phyloP scores from a whole-genome alignment of 1,140 invertebrate genomes.

The Dryas iulia region DNA sequence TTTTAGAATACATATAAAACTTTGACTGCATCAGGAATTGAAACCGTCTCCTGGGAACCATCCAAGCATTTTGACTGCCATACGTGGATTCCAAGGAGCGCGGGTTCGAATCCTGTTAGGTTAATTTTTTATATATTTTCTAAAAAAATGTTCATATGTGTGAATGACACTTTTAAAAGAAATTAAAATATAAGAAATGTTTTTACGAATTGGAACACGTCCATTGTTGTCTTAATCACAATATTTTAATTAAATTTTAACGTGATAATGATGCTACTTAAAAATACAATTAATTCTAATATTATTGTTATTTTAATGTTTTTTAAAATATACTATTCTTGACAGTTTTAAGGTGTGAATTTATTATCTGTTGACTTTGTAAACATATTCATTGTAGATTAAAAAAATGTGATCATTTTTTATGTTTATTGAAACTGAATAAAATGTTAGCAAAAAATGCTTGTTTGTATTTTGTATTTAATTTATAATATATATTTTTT shows the following conservation, averaged over 20 bases:
- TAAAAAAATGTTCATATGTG: no score
- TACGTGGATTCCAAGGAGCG: no score
- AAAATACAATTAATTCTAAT: not conserved
- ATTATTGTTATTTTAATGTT: not conserved
- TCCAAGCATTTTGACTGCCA: no score
- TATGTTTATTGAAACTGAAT: conserved; percentile 57
- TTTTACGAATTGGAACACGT: not conserved
- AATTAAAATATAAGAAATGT: not conserved
- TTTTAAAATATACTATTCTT: not conserved
- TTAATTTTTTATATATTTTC: no score
- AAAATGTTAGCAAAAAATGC: conserved; percentile 39
- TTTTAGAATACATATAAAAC: no score
- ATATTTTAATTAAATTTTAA: not conserved
- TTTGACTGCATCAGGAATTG: no score
- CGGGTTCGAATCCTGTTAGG: no score
- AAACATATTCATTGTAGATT: conserved; percentile 16
- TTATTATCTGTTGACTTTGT: conserved; percentile 24
- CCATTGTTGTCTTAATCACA: not conserved
- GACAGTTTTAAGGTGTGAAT: not conserved
- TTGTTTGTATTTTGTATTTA: conserved; percentile 7
- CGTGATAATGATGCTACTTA: not conserved
- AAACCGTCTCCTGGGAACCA: no score
- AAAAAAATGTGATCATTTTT: conserved; percentile 42
- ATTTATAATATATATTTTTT: not conserved
- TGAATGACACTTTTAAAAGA: no score